Conservation (phyloP, 1,140 invertebrate species). For the Drosophila athabasca region DNA sequence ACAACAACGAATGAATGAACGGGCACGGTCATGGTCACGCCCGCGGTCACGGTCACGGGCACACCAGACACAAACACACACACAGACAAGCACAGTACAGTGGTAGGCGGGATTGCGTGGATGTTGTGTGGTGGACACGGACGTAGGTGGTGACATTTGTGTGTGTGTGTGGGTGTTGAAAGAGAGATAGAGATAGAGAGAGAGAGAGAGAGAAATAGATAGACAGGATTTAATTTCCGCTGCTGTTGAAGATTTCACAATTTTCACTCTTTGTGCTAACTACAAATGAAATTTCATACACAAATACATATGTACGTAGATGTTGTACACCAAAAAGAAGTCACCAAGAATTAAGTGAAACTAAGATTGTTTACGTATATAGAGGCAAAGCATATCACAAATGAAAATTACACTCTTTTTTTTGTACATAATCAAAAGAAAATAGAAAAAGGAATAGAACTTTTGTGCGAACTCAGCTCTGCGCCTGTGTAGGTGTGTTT, state of each 20-base stretch:
- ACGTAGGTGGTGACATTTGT: slow-evolving; percentile 6
- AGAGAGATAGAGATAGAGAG: slow-evolving; percentile 44
- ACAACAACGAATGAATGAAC: background rate
- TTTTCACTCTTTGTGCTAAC: slow-evolving; percentile 1
- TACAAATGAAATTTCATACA: slow-evolving; percentile 32
- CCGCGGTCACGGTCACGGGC: background rate
- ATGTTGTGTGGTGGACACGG: slow-evolving; percentile 11
- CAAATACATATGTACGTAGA: no score
- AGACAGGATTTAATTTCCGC: slow-evolving; percentile 61
- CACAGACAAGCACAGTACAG: slow-evolving; percentile 6
- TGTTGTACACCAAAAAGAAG: background rate
- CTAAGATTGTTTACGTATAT: slow-evolving; percentile 7
- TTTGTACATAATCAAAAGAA: slow-evolving; percentile 7
- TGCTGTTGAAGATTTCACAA: slow-evolving; percentile 17
- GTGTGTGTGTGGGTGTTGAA: slow-evolving; percentile 7
- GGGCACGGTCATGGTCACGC: no score
- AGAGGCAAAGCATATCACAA: slow-evolving; percentile 11
- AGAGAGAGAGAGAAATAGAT: slow-evolving; percentile 46
- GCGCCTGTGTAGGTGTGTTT: slow-evolving; percentile 18
- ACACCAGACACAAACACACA: slow-evolving; percentile 14
- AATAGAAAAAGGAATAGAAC: slow-evolving; percentile 32
- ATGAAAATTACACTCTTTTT: background rate
- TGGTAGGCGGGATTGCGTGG: slow-evolving; percentile 7
- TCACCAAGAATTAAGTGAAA: slow-evolving; percentile 21
- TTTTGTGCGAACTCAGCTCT: slow-evolving; percentile 40